Conservation (phyloP, 2,797 vertebrate genomes). For the Pelobates cultripes region DNA sequence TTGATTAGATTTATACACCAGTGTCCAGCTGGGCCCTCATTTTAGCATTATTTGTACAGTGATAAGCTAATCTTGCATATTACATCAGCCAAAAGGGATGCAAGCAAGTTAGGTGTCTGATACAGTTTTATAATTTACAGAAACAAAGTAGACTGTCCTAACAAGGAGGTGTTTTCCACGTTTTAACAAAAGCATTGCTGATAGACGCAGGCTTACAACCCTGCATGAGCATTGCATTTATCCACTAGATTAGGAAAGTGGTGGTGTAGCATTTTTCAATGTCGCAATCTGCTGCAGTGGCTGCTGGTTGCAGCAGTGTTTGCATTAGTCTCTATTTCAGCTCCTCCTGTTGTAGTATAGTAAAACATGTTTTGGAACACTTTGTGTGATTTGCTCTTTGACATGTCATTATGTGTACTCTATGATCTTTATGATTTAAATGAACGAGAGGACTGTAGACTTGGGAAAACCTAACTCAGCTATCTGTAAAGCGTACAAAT, state of each 20-base stretch:
- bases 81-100: background rate
- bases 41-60: slow-evolving; percentile 46
- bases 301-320: slow-evolving; percentile 13
- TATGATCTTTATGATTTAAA: background rate
- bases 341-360: background rate
- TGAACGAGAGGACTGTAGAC: background rate
- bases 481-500: background rate
- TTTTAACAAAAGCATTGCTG: slow-evolving; percentile 37
- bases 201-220: slow-evolving; percentile 24
- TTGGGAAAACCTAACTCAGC: background rate
- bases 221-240: slow-evolving; percentile 25
- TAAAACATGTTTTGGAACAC: background rate
- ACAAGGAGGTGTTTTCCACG: slow-evolving; percentile 32
- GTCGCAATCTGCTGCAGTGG: slow-evolving; percentile 12
- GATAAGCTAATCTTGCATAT: slow-evolving; percentile 34
- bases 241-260: slow-evolving; percentile 30
- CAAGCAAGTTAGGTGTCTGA: slow-evolving; percentile 4
- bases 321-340: background rate
- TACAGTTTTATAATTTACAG: slow-evolving; percentile 21
- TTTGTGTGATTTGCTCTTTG: background rate
- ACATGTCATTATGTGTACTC: background rate
- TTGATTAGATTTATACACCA: slow-evolving; percentile 50
- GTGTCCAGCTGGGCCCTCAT: slow-evolving; percentile 43
- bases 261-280: slow-evolving; percentile 19
- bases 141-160: slow-evolving; percentile 22